Evolutionary conservation across 2,888 invertebrate species (phyloP), one percentile per base, ranked within the genome.

Genomic region (Hedya salicella): DNA sequence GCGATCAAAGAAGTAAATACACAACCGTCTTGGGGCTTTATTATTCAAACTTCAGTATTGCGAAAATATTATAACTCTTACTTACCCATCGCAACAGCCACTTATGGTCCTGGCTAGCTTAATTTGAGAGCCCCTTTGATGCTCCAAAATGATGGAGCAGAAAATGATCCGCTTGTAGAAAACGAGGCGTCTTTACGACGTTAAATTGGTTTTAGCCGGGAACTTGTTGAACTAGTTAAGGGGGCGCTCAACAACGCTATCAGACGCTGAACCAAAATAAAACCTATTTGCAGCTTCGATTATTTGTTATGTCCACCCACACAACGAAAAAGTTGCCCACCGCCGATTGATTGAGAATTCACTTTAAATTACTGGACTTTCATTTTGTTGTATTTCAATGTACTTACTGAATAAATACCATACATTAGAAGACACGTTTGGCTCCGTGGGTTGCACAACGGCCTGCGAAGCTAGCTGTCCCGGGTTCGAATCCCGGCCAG

Each of bases 71-170:
- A 61, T 42, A 52, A 61, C 42, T 48, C 14, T 39, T 54, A 36
- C 36, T 63, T 25, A 17, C 30, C 50, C 6, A 39, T 16, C 49
- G 68, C 73, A 79, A 75, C 73, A 73, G 78, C 77, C 78, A 81
- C 81, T 84, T 79, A 78, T 70, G 68, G 70, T 70, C 63, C 64
- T 68, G 68, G 70, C 64, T 63, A 77, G 81, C 76, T 81, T 80
- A 80, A 81, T 80, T 82, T 77, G 76, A 83, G 80, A 78, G 77
- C 69, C 70, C 75, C 77, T 83, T 86, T 82, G 82, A 82, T 76
- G 75, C 73, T 72, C 61, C 72, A 71, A 74, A 73, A 83, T 78
- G 80, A 81, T 80, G 76, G 76, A 79, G 80, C 79, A 80, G 78
- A 82, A 82, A 83, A 81, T 81, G 76, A 82, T 82, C 78, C 75